These are phyloP conservation scores for Seladonia tumulorum DNA, from an alignment of 2,888 invertebrate species.

Conservation along the genomic window DNA sequence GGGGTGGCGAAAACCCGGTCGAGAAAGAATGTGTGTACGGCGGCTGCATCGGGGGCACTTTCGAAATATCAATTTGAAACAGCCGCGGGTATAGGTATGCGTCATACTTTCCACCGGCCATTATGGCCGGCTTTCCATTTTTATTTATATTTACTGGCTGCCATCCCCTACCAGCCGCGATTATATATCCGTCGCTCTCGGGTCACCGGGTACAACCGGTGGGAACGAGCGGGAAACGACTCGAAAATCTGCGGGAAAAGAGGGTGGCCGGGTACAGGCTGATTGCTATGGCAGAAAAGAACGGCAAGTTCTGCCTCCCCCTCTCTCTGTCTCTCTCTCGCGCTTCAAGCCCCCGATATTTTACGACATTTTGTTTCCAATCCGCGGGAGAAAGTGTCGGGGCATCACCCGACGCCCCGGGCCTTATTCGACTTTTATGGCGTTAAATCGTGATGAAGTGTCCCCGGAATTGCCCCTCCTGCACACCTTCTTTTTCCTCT, in stretches of 20 bases:
- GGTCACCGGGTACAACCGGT: conserved; percentile 52
- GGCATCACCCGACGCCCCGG: conserved; percentile 68
- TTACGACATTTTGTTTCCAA: conserved; percentile 82
- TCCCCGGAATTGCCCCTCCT: conserved; percentile 65
- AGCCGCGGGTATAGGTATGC: conserved; percentile 76
- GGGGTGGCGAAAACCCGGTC: not conserved
- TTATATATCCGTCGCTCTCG: conserved; percentile 63
- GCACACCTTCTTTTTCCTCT: conserved; percentile 3
- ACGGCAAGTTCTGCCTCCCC: conserved; percentile 7
- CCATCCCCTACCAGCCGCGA: conserved; percentile 30
- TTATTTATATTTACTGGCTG: conserved; percentile 81
- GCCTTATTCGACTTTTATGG: conserved; percentile 78
- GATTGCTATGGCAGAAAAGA: conserved; percentile 14
- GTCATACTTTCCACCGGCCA: conserved; percentile 82
- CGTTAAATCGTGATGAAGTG: conserved; percentile 77
- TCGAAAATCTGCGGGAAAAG: conserved; percentile 22
- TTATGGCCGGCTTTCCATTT: conserved; percentile 84
- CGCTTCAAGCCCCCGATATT: conserved; percentile 66
- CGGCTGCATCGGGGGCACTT: conserved; percentile 64
- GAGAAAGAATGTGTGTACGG: conserved; percentile 53
- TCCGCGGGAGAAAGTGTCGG: conserved; percentile 68
- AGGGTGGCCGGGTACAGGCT: conserved; percentile 23
- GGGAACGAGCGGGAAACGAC: conserved; percentile 4
- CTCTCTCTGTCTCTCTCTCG: not conserved
- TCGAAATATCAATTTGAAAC: conserved; percentile 82